phyloP scores from a whole-genome alignment of 2,888 invertebrate species.

The Pseudococcus jackbeardsleyi region DNA sequence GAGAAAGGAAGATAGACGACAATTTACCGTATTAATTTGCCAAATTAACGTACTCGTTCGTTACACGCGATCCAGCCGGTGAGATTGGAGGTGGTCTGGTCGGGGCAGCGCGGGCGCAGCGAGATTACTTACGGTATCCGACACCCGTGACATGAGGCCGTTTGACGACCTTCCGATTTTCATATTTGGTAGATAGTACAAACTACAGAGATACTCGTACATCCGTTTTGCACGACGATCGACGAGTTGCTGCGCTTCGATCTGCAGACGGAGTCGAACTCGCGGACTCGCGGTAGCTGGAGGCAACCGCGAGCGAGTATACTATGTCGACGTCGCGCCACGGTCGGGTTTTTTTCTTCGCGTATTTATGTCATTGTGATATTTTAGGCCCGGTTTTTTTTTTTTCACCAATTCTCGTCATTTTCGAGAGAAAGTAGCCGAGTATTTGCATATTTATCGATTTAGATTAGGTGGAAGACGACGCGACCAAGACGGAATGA shows the following conservation, averaged over 20 bases:
- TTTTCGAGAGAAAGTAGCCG: constrained; percentile 26
- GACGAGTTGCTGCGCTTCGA: neutral
- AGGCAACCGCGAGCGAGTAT: neutral
- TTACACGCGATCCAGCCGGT: no score
- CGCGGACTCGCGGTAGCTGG: neutral
- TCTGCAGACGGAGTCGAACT: neutral
- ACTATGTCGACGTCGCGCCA: neutral
- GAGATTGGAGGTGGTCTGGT: no score
- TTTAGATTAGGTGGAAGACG: neutral
- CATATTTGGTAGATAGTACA: neutral
- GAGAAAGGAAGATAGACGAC: neutral
- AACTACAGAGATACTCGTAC: neutral
- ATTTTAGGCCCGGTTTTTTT: constrained; percentile 25
- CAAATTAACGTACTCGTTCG: neutral
- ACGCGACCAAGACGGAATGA: neutral
- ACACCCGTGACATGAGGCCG: constrained; percentile 7
- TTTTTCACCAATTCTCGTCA: constrained; percentile 20
- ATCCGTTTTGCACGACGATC: constrained; percentile 13
- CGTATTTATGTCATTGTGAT: constrained; percentile 15
- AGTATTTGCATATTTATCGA: constrained; percentile 45
- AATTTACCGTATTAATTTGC: constrained; percentile 5
- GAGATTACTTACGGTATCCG: neutral
- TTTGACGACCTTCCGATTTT: constrained; percentile 43
- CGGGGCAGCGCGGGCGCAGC: neutral
- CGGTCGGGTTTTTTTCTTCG: neutral